Evolutionary conservation across 37 sponge, comb jelly and placozoan species (phyloP).

Genomic region (Diacarnus erythraeanus): DNA sequence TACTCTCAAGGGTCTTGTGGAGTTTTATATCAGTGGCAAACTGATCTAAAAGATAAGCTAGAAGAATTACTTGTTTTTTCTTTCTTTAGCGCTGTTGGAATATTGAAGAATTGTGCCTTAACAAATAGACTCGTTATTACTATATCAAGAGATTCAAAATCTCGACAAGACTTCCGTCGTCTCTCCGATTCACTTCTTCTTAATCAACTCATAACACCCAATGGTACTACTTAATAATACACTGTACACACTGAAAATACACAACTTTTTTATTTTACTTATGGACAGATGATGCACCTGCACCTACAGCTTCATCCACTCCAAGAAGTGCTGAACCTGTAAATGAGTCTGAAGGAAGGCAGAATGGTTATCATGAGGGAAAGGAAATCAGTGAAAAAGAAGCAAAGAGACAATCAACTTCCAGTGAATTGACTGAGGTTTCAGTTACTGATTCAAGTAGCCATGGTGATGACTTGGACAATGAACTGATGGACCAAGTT

Average conservation of each 20-base stretch:
- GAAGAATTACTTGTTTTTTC: neutral
- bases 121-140: slow-evolving; percentile 37
- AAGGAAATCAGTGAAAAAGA: neutral
- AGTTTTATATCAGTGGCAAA: neutral
- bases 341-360: neutral
- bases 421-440: slow-evolving; percentile 26
- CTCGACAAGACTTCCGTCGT: slow-evolving; percentile 40
- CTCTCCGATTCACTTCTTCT: slow-evolving; percentile 30
- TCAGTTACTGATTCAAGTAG: slow-evolving; percentile 40
- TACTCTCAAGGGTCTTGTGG: too few species aligned
- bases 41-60: neutral
- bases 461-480: slow-evolving; percentile 19
- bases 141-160: slow-evolving; percentile 42
- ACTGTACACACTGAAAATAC: too few species aligned
- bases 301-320: slow-evolving; percentile 11
- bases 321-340: slow-evolving; percentile 1
- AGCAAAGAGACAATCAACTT: neutral
- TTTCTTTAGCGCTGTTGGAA: slow-evolving; percentile 47
- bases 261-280: neutral
- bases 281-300: neutral
- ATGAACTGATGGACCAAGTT: neutral
- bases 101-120: slow-evolving; percentile 51
- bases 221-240: neutral
- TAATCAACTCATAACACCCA: neutral
- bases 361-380: neutral